Conservation (phyloP, 2,113 vertebrate species). For the Vulpes vulpes region DNA sequence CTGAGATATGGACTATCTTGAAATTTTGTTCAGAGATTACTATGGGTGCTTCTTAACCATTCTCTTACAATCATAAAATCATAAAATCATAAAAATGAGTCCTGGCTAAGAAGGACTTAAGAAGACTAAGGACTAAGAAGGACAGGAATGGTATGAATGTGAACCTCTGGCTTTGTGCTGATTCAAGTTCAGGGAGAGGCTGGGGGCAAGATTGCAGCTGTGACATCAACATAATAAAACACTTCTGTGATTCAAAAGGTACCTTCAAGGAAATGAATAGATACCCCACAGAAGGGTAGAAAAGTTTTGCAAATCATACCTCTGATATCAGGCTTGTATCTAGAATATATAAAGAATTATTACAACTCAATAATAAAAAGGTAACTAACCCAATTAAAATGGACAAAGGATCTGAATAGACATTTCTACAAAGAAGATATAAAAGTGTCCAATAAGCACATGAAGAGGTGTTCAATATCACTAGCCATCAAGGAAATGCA, state of each 20-base stretch:
- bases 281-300: background rate
- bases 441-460: background rate
- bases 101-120: background rate
- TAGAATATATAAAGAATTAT: background rate
- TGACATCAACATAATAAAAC: background rate
- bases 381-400: background rate
- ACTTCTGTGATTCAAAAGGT: background rate
- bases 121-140: too few relatives aligned
- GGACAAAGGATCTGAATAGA: background rate
- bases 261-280: background rate
- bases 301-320: slow-evolving; percentile 14
- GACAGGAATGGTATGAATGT: background rate
- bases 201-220: background rate
- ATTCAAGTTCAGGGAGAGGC: background rate
- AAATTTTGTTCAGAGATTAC: background rate
- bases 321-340: background rate
- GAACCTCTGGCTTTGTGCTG: background rate
- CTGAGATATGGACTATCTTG: background rate
- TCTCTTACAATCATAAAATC: background rate
- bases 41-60: background rate
- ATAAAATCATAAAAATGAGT: background rate
- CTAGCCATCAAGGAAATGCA: slow-evolving; percentile 18
- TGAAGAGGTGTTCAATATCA: background rate
- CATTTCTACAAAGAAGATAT: background rate
- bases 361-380: background rate